phyloP scores from a whole-genome alignment of 2,888 invertebrate genomes.

The Sarcophaga caerulescens region DNA sequence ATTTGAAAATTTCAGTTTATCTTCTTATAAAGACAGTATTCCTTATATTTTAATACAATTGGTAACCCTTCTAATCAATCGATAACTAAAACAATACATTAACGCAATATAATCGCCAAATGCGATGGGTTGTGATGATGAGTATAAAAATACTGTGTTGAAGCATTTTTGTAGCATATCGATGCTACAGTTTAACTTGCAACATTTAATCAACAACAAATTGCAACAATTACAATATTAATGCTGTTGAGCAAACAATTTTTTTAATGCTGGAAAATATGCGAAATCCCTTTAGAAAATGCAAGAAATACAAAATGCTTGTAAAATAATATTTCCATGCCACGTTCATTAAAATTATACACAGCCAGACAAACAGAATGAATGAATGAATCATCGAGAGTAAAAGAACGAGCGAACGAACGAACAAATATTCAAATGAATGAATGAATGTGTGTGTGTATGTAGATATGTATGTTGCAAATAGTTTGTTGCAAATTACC shows the following conservation, averaged over 20 bases:
- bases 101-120: neutral
- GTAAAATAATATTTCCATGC: neutral
- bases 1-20: no score
- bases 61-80: neutral
- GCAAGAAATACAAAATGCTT: no score
- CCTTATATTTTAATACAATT: neutral
- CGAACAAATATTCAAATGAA: neutral
- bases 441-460: neutral
- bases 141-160: neutral
- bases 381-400: no score
- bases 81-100: neutral
- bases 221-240: slow-evolving; percentile 9
- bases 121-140: neutral
- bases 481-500: slow-evolving; percentile 64
- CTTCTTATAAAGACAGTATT: no score
- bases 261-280: neutral
- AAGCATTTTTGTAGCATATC: neutral
- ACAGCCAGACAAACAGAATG: neutral
- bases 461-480: neutral
- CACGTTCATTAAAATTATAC: neutral
- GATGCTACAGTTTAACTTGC: slow-evolving; percentile 13
- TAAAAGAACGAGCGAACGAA: no score
- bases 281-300: neutral
- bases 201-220: slow-evolving; percentile 31
- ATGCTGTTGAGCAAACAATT: neutral